Evolutionary conservation across 2,888 invertebrate species (phyloP), one percentile per base, ranked within the genome.

Genomic region (Notodonta dromedarius): DNA sequence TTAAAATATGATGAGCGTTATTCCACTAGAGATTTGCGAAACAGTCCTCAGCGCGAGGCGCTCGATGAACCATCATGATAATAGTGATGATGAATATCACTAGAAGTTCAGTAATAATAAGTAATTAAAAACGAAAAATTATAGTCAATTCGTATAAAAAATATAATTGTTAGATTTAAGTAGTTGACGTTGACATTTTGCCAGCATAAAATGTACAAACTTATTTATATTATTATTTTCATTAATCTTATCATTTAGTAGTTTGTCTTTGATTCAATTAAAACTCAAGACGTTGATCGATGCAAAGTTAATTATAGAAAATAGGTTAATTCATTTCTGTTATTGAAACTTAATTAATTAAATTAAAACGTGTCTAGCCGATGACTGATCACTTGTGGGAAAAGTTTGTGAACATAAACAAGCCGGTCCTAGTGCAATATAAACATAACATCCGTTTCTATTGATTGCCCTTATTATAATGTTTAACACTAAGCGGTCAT

Each of bases 321-420:
- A 32, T 52, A 52, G 52, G 52, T 52, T 52, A 52, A 52, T 52
- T 32, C 32, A 12, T 32, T 32, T 52, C 52, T 52, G 32, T 52
- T 52, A 52, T 32, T 52, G 52, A 52, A 52, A 52, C 12, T 52
- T 52, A 32, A 52, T 51, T 51, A 51, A 48, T 50, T 50, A 52
- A 52, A 52, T 52, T 24, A 32, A 32, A 32, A 32, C 16, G 16
- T 52, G 52, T 52, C 52, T 52, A 14, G 52, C 6, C 16, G 52
- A 24, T 52, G 52, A 52, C 32, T 24, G 52, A 52, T 52, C 24
- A 24, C 32, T 32, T 12, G 52, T 52, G 32, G 11, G 52, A 32
- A 24, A 24, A 32, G 6, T 24, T 52, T 32, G 52, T 32, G 52
- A 24, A 32, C 32, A 16, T 52, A 52, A 32, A 52, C 32, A 12